These are phyloP conservation scores for Tenualosa ilisha DNA, from an alignment of 2,797 vertebrate species.

Conservation along the genomic window DNA sequence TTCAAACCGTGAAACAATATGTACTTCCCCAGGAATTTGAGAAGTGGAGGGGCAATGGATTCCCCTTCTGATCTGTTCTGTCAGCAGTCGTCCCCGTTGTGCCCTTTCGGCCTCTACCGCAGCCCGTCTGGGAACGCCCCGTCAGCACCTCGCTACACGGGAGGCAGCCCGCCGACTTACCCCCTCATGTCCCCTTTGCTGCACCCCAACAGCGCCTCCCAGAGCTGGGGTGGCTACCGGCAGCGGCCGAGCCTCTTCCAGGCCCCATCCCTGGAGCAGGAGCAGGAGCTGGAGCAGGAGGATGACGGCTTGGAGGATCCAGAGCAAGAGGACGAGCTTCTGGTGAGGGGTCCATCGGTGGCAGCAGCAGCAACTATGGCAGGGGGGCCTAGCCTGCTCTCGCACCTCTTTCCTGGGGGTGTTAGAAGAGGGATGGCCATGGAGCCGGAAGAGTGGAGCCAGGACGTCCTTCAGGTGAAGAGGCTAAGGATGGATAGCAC, in stretches of 20 bases:
- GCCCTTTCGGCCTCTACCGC: conserved; percentile 61
- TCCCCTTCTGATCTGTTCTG: conserved; percentile 72
- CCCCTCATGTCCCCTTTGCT: conserved; percentile 75
- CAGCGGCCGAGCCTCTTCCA: conserved; percentile 52
- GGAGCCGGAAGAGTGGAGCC: conserved; percentile 62
- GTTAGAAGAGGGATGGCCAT: conserved; percentile 59
- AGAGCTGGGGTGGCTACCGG: conserved; percentile 61
- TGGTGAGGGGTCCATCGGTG: conserved; percentile 48
- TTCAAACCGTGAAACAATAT: conserved; percentile 37
- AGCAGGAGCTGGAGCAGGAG: conserved; percentile 33
- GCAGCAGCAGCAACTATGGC: conserved; percentile 34
- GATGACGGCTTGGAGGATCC: conserved; percentile 51
- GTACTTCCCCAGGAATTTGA: conserved; percentile 24
- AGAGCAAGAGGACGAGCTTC: conserved; percentile 55
- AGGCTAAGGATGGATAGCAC: conserved; percentile 66
- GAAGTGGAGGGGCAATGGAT: conserved; percentile 66
- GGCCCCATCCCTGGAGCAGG: conserved; percentile 51
- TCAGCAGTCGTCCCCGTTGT: conserved; percentile 66
- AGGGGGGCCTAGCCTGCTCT: conserved; percentile 17
- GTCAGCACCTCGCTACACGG: conserved; percentile 58
- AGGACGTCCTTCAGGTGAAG: conserved; percentile 68
- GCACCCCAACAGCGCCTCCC: conserved; percentile 64
- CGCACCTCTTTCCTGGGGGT: conserved; percentile 42
- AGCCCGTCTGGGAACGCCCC: conserved; percentile 62
- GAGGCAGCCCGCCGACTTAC: conserved; percentile 60